Evolutionary conservation across 2,888 invertebrate genomes (phyloP).

Genomic region (Ceramica pisi): DNA sequence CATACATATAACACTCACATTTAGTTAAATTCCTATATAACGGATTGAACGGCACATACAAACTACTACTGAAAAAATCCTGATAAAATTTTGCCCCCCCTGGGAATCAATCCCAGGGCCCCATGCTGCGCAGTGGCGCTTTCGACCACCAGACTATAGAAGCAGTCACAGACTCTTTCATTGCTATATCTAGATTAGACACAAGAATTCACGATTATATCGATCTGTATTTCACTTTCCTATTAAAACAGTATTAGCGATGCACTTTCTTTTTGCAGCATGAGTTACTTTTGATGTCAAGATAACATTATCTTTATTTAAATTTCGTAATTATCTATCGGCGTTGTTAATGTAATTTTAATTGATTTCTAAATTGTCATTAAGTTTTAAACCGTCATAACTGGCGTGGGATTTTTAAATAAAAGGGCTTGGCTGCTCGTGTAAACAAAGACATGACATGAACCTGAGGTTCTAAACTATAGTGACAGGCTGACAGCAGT

Average conservation of each 20-base stretch:
- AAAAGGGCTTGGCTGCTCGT: constrained; percentile 1
- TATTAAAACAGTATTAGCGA: constrained; percentile 16
- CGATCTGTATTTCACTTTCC: constrained; percentile 1
- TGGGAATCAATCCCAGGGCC: neutral
- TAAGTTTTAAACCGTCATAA: constrained; percentile 8
- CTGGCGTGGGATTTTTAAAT: constrained; percentile 24
- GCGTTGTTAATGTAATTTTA: constrained; percentile 32
- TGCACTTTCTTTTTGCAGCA: constrained; percentile 32
- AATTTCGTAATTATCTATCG: constrained; percentile 24
- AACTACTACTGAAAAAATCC: too few relatives aligned
- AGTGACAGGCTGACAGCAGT: neutral
- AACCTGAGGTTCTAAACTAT: neutral
- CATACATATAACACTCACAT: too few relatives aligned
- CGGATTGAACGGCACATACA: too few relatives aligned
- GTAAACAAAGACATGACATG: constrained; percentile 1
- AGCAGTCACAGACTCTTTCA: neutral
- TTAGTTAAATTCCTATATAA: too few relatives aligned
- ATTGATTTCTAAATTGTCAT: constrained; percentile 29
- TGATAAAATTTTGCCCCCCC: too few relatives aligned
- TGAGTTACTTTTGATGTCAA: constrained; percentile 24
- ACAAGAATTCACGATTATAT: constrained; percentile 8
- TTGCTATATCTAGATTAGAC: neutral
- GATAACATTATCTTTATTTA: constrained; percentile 33
- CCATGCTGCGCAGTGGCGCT: neutral
- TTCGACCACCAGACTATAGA: neutral